Percentiles rank a stretch among this genome's conserved stretches.
phyloP scores from a whole-genome alignment of 2,888 invertebrate species.

The Thereva unica region DNA sequence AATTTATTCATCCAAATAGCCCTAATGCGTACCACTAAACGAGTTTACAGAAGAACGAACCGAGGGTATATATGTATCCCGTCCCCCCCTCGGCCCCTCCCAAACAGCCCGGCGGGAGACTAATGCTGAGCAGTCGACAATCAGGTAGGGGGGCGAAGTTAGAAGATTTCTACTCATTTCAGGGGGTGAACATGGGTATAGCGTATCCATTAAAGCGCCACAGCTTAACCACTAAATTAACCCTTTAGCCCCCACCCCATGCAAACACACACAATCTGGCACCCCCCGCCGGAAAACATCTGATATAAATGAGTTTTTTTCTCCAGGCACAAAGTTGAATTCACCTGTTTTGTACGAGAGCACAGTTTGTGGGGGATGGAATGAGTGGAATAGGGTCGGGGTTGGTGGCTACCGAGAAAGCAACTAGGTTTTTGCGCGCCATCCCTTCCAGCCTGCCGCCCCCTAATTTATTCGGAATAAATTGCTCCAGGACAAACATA shows the following conservation, averaged over 20 bases:
- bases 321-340: conserved; percentile 25
- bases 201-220: conserved; percentile 21
- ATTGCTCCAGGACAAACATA: conserved; percentile 33
- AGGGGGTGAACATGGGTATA: not conserved
- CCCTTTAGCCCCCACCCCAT: conserved; percentile 9
- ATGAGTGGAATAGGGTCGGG: too few species aligned
- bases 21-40: conserved; percentile 19
- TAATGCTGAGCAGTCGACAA: not conserved
- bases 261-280: not conserved
- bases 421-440: too few species aligned
- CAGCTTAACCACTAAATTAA: conserved; percentile 24
- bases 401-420: too few species aligned
- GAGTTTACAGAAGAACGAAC: conserved; percentile 22
- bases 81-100: not conserved
- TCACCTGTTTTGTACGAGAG: not conserved
- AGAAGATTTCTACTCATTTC: not conserved
- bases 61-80: conserved; percentile 10
- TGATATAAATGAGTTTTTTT: conserved; percentile 28
- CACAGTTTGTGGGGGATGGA: too few species aligned
- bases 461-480: conserved; percentile 34
- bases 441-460: not conserved
- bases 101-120: not conserved
- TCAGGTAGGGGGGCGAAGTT: not conserved
- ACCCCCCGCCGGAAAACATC: too few species aligned
- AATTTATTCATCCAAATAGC: not conserved